These are phyloP conservation scores for Campylomormyrus numenius DNA, from an alignment of 2,113 vertebrate species.

Conservation along the genomic window DNA sequence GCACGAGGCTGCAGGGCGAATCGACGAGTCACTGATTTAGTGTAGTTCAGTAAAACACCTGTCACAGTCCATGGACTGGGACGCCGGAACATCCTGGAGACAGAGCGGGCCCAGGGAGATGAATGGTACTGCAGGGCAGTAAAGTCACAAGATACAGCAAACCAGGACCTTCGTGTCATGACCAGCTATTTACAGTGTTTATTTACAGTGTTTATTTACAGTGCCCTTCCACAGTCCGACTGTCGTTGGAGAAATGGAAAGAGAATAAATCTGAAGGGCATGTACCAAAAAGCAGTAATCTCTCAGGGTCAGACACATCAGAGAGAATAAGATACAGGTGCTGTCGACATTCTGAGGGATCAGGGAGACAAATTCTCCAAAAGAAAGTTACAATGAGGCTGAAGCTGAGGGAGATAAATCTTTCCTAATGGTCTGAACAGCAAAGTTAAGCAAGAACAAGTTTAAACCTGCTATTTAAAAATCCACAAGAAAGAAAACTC, in stretches of 20 bases:
- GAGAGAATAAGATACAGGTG: constrained; percentile 16
- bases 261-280: neutral
- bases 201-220: constrained; percentile 4
- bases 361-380: constrained; percentile 5
- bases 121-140: neutral
- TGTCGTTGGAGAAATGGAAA: neutral
- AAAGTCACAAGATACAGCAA: neutral
- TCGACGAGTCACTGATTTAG: neutral
- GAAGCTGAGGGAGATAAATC: constrained; percentile 6
- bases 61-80: neutral
- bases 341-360: neutral
- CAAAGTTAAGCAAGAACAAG: neutral
- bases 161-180: neutral
- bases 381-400: neutral
- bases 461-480: neutral
- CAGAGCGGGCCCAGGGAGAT: neutral
- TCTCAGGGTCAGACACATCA: neutral
- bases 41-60: neutral
- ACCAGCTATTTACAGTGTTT: neutral
- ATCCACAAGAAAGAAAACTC: neutral
- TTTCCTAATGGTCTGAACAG: neutral
- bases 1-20: neutral
- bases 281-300: neutral
- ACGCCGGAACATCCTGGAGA: neutral
- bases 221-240: neutral